A percentile compares a stretch with the other conserved stretches of the same genome.
phyloP scores from a whole-genome alignment of 2,113 vertebrate genomes.

The Myotis brandtii region DNA sequence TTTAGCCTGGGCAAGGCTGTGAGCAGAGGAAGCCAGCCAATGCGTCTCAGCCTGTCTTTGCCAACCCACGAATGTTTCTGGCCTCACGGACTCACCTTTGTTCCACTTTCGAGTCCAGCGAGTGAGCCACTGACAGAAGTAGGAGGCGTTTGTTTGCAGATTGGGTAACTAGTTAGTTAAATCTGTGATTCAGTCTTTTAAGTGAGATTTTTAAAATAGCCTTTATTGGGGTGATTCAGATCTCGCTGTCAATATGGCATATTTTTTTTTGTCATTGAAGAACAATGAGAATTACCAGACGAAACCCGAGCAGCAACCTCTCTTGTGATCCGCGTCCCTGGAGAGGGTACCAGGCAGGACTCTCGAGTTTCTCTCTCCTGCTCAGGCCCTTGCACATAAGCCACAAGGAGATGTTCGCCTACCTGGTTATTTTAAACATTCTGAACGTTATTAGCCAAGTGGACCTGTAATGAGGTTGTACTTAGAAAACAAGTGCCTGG shows the following conservation, averaged over 20 bases:
- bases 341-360: not conserved
- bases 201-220: not conserved
- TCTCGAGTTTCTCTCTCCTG: not conserved
- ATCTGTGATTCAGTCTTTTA: conserved; percentile 7
- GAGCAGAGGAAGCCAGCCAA: not conserved
- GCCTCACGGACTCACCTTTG: not conserved
- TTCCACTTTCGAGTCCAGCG: too few species aligned
- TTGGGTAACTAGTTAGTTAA: not conserved
- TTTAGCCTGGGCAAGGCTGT: not conserved
- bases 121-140: not conserved
- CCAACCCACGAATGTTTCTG: not conserved
- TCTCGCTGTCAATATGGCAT: not conserved
- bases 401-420: not conserved
- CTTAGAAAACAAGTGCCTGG: not conserved
- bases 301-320: not conserved
- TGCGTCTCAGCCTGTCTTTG: not conserved
- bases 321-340: not conserved
- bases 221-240: not conserved
- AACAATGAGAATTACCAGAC: not conserved
- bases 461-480: not conserved
- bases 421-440: not conserved
- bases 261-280: not conserved
- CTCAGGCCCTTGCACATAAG: not conserved
- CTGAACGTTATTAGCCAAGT: not conserved
- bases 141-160: not conserved